Conservation (phyloP, 2,797 vertebrate species). For the Mus minutoides region DNA sequence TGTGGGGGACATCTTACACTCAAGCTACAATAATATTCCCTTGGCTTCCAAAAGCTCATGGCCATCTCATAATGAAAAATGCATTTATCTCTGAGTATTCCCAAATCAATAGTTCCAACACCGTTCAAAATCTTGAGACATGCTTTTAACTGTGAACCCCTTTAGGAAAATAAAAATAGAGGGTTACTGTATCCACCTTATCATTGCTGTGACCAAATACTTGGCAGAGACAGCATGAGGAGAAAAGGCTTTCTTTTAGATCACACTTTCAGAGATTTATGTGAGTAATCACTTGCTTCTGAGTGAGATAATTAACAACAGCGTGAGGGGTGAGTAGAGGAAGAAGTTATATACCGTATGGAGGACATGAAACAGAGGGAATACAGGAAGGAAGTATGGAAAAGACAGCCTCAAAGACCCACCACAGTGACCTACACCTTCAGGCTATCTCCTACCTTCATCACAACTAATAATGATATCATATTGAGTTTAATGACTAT, state of each 20-base stretch:
- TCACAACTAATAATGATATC: background rate
- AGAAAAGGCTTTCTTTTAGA: background rate
- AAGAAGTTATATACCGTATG: background rate
- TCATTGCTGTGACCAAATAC: background rate
- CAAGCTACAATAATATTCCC: background rate
- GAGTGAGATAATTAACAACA: too few species aligned
- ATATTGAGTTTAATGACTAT: background rate
- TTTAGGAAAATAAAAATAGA: background rate
- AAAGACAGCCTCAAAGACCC: background rate
- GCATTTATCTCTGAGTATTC: too few species aligned
- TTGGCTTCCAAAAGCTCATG: background rate
- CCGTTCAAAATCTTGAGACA: background rate
- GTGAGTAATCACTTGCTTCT: background rate
- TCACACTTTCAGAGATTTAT: too few species aligned
- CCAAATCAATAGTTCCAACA: background rate
- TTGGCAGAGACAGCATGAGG: too few species aligned
- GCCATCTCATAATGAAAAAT: background rate
- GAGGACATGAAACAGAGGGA: background rate
- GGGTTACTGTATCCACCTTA: background rate
- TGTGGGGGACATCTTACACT: background rate
- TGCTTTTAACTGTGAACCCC: background rate
- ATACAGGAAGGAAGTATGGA: background rate
- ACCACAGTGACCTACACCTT: background rate
- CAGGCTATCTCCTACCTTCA: background rate
- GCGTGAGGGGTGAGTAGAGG: background rate